A percentile compares a stretch with the other conserved stretches of the same genome.
phyloP scores from a whole-genome alignment of 35 echinoderm and acorn worm species.

The Stichopus chloronotus region DNA sequence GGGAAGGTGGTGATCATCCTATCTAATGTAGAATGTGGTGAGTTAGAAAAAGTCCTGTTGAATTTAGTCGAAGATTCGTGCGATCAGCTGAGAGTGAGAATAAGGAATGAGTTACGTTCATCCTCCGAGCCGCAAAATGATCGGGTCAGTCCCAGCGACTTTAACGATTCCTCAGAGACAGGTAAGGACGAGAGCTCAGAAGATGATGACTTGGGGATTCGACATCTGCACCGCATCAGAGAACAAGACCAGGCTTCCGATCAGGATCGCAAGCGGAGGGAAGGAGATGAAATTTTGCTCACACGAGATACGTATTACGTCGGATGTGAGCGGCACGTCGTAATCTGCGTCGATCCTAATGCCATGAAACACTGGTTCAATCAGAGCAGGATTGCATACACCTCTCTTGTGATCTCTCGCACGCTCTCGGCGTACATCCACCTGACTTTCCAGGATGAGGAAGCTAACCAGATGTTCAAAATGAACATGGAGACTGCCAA shows the following conservation, averaged over 20 bases:
- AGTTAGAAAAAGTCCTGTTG: background rate
- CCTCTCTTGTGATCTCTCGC: background rate
- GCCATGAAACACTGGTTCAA: constrained; percentile 42
- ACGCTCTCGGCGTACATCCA: background rate
- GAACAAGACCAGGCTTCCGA: no score
- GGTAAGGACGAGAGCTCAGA: no score
- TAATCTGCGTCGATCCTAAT: constrained; percentile 20
- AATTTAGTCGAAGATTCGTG: background rate
- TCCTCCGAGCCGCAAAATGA: no score
- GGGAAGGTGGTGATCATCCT: background rate
- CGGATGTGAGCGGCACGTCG: constrained; percentile 33
- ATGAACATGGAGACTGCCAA: background rate
- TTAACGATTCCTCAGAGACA: no score
- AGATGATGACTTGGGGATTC: no score
- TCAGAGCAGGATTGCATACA: constrained; percentile 3
- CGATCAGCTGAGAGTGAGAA: background rate
- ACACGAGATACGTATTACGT: background rate
- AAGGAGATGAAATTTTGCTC: constrained; percentile 16
- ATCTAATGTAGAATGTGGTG: background rate
- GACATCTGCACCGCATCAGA: no score
- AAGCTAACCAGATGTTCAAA: constrained; percentile 14
- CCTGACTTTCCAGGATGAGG: constrained; percentile 9
- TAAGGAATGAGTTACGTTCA: background rate
- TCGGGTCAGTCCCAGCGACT: no score
- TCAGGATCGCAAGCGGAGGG: no score